Evolutionary conservation across 2,113 vertebrate genomes (phyloP), one percentile per base, ranked within the genome.

Genomic region (Morphnarchus princeps): DNA sequence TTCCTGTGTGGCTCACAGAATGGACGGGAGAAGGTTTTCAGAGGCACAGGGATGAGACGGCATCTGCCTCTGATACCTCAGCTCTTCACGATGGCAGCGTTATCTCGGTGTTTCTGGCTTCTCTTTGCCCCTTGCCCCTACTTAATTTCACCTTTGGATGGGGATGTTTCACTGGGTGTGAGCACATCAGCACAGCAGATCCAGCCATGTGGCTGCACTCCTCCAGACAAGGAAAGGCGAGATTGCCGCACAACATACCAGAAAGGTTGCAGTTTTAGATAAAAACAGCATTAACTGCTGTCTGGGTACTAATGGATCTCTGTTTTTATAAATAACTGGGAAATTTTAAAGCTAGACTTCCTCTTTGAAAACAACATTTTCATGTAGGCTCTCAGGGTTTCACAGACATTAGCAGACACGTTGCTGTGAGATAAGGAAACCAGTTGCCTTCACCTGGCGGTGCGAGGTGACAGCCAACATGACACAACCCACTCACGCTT

Each of bases 81-180:
- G 42, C 26, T 43, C 50, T 43, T 20, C 42, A 40, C 4, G 1
- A 38, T 0, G 1, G 45, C 58, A 43, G 40, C 4, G 1, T 10
- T 2, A 5, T 28, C 57, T 55, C 9, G 0, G 16, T 10, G 25
- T 8, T 49, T 2, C 19, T 19, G 3, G 6, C 52, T 19, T 15
- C 52, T 42, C 65, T 36, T 9, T 28, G 54, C 26, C 25, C 28
- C 54, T 10, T 7, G n/a, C 7, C 16, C 47, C 59, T 19, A 1
- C 11, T 4, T 43, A 4, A 4, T 5, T n/a, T 28, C 13, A 1
- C 57, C 70, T 61, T 11, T 1, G 18, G 10, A 3, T 13, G 31
- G 69, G 50, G 57, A 31, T 0, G 4, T 73, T 28, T 16, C 31
- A 10, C 52, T 1, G 26, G 16, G 9, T 6, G 14, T 4, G 3